Evolutionary conservation across 2,888 invertebrate species (phyloP), one percentile per base, ranked within the genome.

Genomic region (Drosophila formosana): DNA sequence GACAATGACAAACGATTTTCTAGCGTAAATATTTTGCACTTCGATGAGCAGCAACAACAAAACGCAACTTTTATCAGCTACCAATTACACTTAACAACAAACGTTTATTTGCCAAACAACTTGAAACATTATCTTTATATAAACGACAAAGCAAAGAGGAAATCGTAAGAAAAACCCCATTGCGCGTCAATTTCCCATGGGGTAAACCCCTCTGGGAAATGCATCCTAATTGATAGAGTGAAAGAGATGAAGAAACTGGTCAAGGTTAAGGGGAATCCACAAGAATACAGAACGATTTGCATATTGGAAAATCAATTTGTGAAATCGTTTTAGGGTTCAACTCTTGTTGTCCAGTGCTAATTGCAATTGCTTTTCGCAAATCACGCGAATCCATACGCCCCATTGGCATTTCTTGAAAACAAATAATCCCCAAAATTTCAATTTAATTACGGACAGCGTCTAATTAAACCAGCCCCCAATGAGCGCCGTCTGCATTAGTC

Each of bases 1-100:
- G 55, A 45, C 45, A 56, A 56, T 56, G 55, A 56, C 55, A 56
- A 56, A 56, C 25, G 32, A 25, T 25, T 56, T 45, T 45, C 18
- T 5, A 45, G 32, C 32, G 45, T 34, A 56, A 56, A 56, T 25
- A 56, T 45, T 56, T 56, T 55, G 43, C 43, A 32, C 45, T 13
- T n/a, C 13, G 32, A 4, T 45, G 55, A 56, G 45, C 25, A 56
- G 30, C 55, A 56, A 34, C n/a, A 25, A 34, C 18, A 32, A 37
- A 37, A 41, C 39, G 34, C 11, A 3, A 2, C 34, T 30, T 32
- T 55, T 56, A 56, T 56, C 55, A 55, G 55, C 45, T 23, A 23
- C 8, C 45, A 56, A 45, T 56, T 56, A 56, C 55, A 56, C 55
- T 45, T 25, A 1, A 3, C n/a, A 45, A 45, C 45, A 56, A 30